Base-by-base conservation (phyloP, 2,888 invertebrate genomes). In the Lasioglossum figueresi region DNA sequence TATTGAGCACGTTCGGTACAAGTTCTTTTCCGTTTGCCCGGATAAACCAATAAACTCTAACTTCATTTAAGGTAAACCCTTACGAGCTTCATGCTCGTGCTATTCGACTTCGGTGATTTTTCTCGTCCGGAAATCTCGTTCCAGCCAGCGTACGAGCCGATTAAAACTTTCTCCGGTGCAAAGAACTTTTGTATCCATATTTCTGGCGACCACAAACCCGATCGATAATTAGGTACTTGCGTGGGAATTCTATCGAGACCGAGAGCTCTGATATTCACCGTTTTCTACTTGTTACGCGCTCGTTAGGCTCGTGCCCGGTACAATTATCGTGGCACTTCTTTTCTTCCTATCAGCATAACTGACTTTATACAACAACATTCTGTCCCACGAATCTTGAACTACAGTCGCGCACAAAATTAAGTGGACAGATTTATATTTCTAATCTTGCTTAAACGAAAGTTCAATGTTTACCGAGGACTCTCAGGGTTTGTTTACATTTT, bases 1-100 rank as follows among this genome's bases (percentile, higher is more conserved):
- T 91, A 91, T 91, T 89, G 90, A 87, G 90, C 90, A 91, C 90
- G 90, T 89, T 89, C 85, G 86, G 82, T 86, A 76, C 88, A 87
- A 91, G 84, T 91, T 88, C 89, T 83, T 91, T 88, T 88, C 88
- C 90, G 91, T 89, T 91, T 91, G 83, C 91, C 79, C 80, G 82
- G 85, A 84, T 91, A 91, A 91, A 91, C 89, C 90, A 91, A 91
- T 91, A 89, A 91, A 91, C 87, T 89, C 86, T 89, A 91, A 91
- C 91, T 91, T 91, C 88, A 88, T 91, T 91, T 88, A 88, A 85
- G 80, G 82, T 89, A 89, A 90, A 91, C 86, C 91, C 85, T 79
- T 82, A 86, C 89, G 88, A 89, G 85, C 76, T 79, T 76, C 81
- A 82, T 81, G 87, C 88, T 12, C 52, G 23, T 71, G 72, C 82